A percentile compares a stretch with the other conserved stretches of the same genome.
Evolutionary conservation across 1,140 invertebrate species (phyloP).

Genomic region (Cotesia typhae): DNA sequence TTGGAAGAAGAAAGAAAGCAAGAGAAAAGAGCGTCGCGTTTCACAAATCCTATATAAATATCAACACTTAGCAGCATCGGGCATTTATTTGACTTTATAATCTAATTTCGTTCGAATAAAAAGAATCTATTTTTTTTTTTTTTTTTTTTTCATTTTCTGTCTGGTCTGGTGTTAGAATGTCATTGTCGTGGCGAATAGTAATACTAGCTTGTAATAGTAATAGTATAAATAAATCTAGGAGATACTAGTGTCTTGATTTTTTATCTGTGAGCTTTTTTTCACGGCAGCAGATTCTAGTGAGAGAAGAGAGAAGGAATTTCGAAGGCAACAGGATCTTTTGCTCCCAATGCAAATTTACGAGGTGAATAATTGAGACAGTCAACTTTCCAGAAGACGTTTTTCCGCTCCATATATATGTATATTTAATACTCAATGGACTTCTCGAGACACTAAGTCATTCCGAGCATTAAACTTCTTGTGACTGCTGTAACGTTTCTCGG

Average conservation of each 20-base stretch:
- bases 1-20: not conserved
- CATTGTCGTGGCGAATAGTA: conserved; percentile 11
- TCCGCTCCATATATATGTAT: conserved; percentile 17
- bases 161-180: not conserved
- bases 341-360: conserved; percentile 40
- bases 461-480: conserved; percentile 23
- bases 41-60: conserved; percentile 1
- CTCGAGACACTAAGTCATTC: conserved; percentile 32
- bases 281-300: not conserved
- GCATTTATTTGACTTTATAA: conserved; percentile 36
- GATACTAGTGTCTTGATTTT: conserved; percentile 13
- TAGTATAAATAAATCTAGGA: conserved; percentile 35
- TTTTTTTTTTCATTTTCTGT: conserved; percentile 24
- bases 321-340: conserved; percentile 34
- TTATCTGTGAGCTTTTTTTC: conserved; percentile 1
- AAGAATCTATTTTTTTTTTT: conserved; percentile 33
- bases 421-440: conserved; percentile 27
- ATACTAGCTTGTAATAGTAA: conserved; percentile 32
- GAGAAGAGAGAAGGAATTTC: conserved; percentile 36
- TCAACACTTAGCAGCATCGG: conserved; percentile 34
- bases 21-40: conserved; percentile 27
- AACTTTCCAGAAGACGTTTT: not conserved
- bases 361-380: conserved; percentile 35
- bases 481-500: not conserved
- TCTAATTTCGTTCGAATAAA: conserved; percentile 30